Evolutionary conservation across 2,888 invertebrate genomes (phyloP), one percentile per base, ranked within the genome.

Genomic region (Drosophila borealis): DNA sequence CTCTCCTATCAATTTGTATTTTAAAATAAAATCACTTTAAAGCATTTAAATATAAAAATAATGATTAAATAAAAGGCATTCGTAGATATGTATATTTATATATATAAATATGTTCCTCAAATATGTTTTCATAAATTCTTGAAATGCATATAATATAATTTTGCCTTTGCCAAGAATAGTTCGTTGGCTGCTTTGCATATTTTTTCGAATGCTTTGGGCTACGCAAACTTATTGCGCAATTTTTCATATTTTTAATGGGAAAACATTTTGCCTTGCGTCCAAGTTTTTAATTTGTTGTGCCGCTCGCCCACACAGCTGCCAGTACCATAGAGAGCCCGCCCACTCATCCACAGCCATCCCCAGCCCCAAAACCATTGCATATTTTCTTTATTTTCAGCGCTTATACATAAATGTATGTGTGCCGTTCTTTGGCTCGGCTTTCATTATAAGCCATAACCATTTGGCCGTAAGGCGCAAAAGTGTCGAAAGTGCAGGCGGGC

Each of bases 231-330:
- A 83, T 89, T 84, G 79, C 81, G 73, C 78, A 87, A 87, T 83
- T 89, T 89, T 87, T 83, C 89, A 89, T 84, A 70, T 83, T 83
- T 29, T 82, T 81, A 89, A 83, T 89, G 79, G 85, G 64, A 78
- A 86, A 89, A 87, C 89, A 83, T 83, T 83, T 83, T 78, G 89
- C 64, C 67, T 63, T 68, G 66, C 56, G 81, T 36, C 48, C 72
- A 89, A 83, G 88, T 87, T 83, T 83, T 89, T 81, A 83, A 84
- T 83, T 89, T 87, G 87, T 78, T 83, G 74, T 80, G 84, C 87
- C 83, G 72, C 63, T 41, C 54, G 59, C 71, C 75, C 66, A 54
- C 75, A 49, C 69, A 60, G 49, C 78, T 53, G 41, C 55, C 60
- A n/a, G 25, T 4, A 9, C 41, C 17, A 21, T 13, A 17, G 25